Evolutionary conservation across 2,888 invertebrate species (phyloP).

Genomic region (Parnassius glacialis): DNA sequence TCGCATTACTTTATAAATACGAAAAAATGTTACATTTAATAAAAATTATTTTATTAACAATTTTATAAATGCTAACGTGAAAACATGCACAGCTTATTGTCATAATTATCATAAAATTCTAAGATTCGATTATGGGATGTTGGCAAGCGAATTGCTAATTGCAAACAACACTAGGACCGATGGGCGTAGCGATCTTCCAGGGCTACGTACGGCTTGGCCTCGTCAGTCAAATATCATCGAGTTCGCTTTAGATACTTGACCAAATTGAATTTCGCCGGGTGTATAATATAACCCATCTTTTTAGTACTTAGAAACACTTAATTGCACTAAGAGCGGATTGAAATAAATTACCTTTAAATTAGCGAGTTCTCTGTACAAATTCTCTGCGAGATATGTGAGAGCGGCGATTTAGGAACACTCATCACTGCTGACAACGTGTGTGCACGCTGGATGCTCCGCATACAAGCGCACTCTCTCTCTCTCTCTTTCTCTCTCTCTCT

Average conservation of each 20-base stretch:
- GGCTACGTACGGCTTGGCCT: no score
- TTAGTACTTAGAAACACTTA: slow-evolving; percentile 6
- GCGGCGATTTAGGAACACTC: no score
- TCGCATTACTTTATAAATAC: slow-evolving; percentile 31
- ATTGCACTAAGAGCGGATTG: slow-evolving; percentile 13
- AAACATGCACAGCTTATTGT: slow-evolving; percentile 30
- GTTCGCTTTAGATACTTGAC: neutral
- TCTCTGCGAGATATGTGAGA: neutral
- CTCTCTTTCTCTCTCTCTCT: no score
- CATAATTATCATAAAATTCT: slow-evolving; percentile 28
- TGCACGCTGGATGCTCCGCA: no score
- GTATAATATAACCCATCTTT: neutral
- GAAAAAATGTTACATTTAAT: slow-evolving; percentile 42
- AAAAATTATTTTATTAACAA: slow-evolving; percentile 65
- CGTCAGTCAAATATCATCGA: no score
- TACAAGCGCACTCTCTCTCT: no score
- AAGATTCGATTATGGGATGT: slow-evolving; percentile 38
- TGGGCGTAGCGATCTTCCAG: no score
- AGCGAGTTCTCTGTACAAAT: neutral
- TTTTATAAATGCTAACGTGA: slow-evolving; percentile 50
- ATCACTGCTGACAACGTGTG: no score
- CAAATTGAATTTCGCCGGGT: neutral
- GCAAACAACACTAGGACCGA: neutral
- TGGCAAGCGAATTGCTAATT: slow-evolving; percentile 13
- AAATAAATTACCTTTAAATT: neutral